These are phyloP conservation scores for Geotrupes spiniger DNA, from an alignment of 2,888 invertebrate species.

Conservation along the genomic window DNA sequence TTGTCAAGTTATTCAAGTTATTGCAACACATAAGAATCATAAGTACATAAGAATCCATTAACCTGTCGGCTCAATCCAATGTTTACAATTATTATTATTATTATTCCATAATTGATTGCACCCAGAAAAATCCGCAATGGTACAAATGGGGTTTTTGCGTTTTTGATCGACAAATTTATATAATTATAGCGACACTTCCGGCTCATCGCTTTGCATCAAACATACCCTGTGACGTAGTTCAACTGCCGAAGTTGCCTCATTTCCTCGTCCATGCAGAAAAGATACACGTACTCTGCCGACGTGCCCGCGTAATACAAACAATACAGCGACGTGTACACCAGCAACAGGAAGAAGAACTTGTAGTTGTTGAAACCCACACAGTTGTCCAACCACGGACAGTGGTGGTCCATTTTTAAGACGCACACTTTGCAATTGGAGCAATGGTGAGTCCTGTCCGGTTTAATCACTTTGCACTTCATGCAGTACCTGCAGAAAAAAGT, in stretches of 20 bases:
- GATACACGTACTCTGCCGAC: conserved; percentile 14
- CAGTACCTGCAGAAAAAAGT: conserved; percentile 41
- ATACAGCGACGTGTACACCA: conserved; percentile 29
- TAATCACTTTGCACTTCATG: conserved; percentile 34
- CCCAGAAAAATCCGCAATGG: conserved; percentile 4
- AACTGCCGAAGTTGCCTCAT: conserved; percentile 6
- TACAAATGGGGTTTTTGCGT: background rate
- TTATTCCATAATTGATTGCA: too few relatives aligned
- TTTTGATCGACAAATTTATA: too few relatives aligned
- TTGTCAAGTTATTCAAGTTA: too few relatives aligned
- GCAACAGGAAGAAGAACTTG: conserved; percentile 35
- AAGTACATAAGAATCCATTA: too few relatives aligned
- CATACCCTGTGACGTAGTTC: conserved; percentile 14
- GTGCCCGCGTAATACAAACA: conserved; percentile 12
- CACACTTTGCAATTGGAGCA: conserved; percentile 37
- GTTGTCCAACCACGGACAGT: conserved; percentile 41
- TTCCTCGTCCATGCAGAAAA: background rate
- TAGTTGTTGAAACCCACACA: conserved; percentile 39
- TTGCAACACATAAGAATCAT: too few relatives aligned
- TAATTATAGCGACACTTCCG: too few relatives aligned
- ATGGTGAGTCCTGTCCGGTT: conserved; percentile 42
- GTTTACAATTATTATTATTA: too few relatives aligned
- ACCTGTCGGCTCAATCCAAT: too few relatives aligned
- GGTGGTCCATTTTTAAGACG: conserved; percentile 43
- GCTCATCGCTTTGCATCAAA: too few relatives aligned